Evolutionary conservation across 2,113 vertebrate species (phyloP).

Genomic region (Poecile atricapillus): DNA sequence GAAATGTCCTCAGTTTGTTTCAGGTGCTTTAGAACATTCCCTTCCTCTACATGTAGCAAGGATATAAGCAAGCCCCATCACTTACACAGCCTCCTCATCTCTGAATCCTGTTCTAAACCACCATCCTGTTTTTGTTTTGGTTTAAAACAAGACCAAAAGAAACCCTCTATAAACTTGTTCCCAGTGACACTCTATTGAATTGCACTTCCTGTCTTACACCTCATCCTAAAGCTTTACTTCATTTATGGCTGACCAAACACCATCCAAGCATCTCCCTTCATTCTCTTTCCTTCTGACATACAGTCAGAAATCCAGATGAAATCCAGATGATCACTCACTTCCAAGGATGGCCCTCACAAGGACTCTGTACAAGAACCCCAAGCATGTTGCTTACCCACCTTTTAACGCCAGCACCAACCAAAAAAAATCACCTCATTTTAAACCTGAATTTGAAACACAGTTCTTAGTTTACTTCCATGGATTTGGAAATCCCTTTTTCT

Average conservation of each 20-base stretch:
- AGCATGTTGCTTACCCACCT: background rate
- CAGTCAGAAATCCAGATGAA: background rate
- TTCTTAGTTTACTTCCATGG: background rate
- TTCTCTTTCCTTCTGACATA: background rate
- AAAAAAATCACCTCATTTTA: background rate
- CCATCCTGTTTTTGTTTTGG: constrained; percentile 15
- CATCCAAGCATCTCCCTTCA: background rate
- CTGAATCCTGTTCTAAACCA: background rate
- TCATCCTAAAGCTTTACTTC: background rate
- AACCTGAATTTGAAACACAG: background rate
- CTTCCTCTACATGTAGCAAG: background rate
- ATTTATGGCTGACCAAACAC: constrained; percentile 13
- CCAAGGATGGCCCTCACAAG: background rate
- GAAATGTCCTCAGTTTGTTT: background rate
- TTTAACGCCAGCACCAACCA: background rate
- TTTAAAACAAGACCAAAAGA: constrained; percentile 40
- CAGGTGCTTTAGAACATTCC: background rate
- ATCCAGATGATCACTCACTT: background rate
- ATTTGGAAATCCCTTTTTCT: background rate
- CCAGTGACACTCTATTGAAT: constrained; percentile 7
- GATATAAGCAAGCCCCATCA: background rate
- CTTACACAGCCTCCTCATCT: background rate
- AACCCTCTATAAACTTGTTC: constrained; percentile 5
- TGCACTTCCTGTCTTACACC: constrained; percentile 30
- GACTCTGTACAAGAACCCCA: background rate